These are phyloP conservation scores for Euura lappo DNA, from an alignment of 1,140 invertebrate genomes.

Conservation along the genomic window DNA sequence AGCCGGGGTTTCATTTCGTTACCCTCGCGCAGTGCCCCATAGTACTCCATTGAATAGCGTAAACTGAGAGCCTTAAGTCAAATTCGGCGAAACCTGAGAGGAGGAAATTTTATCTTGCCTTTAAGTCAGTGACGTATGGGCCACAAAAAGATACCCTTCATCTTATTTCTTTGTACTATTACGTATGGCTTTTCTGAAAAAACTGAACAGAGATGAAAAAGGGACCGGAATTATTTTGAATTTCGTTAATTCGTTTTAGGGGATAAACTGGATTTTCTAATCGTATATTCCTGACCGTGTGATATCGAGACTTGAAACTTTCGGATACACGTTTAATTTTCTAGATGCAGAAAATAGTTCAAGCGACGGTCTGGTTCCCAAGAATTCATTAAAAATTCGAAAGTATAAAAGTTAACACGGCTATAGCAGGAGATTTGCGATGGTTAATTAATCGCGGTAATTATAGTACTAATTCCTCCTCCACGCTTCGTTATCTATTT, in stretches of 20 bases:
- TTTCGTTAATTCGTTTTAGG: no score
- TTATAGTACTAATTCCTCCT: not conserved
- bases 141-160: no score
- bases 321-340: no score
- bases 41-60: not conserved
- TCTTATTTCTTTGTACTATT: no score
- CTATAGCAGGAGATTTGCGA: not conserved
- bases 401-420: slow-evolving; percentile 4
- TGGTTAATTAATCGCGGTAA: not conserved
- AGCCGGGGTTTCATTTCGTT: not conserved
- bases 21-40: not conserved
- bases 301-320: no score
- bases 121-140: no score
- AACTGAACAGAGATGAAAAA: no score
- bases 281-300: no score
- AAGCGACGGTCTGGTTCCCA: slow-evolving; percentile 4
- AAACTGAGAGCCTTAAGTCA: slow-evolving; percentile 3
- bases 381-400: not conserved
- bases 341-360: not conserved
- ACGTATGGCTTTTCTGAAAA: no score
- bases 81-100: slow-evolving; percentile 8
- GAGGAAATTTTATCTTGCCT: not conserved
- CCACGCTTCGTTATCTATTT: not conserved
- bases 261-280: no score
- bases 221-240: no score